Base-by-base conservation (phyloP, 1,140 invertebrate genomes). In the Drosophila littoralis region DNA sequence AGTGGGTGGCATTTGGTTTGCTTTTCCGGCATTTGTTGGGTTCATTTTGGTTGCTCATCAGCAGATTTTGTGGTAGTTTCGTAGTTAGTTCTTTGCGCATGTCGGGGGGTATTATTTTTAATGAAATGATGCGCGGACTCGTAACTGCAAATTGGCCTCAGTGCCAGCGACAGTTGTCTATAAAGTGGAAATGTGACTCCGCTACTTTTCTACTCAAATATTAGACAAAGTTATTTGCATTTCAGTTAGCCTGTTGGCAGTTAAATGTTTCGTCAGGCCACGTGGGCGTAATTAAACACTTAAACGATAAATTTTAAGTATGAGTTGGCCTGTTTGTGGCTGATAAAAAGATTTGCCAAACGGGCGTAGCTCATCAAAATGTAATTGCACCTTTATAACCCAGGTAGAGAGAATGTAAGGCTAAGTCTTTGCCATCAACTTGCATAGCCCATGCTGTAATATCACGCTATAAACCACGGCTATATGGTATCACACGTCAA, bases 121-220 rank as follows among this genome's bases (percentile, higher is more conserved):
- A 86, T 86, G 82, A 86, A 81, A 81, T 64, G 75, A 38, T 50
- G 67, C 54, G 68, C 77, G 52, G 55, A 43, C 50, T 68, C 70
- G 35, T 77, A 89, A 89, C 83, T 89, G 84, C 84, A 88, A 89
- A 88, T 88, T 89, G 84, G 61, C 57, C 65, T 54, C 70, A 72
- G 63, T 75, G 66, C 43, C 32, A 76, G 60, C 77, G 69, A 67
- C 69, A 70, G 43, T 40, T n/a, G 42, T 8, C 8, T 38, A 32
- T 32, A 69, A 64, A 13, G 38, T 13, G 12, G 38, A 9, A 52
- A 13, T 33, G 33, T 36, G 13, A 1, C 8, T 1, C 35, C 22
- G 15, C 42, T 22, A 13, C 50, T 1, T 13, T 9, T 35, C n/a
- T 1, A 2, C 32, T 35, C 12, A 40, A 40, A 4, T 40, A 12